Evolutionary conservation across 92 coral and sea anemone species (phyloP).

Genomic region (Parazoanthus atlanticus): DNA sequence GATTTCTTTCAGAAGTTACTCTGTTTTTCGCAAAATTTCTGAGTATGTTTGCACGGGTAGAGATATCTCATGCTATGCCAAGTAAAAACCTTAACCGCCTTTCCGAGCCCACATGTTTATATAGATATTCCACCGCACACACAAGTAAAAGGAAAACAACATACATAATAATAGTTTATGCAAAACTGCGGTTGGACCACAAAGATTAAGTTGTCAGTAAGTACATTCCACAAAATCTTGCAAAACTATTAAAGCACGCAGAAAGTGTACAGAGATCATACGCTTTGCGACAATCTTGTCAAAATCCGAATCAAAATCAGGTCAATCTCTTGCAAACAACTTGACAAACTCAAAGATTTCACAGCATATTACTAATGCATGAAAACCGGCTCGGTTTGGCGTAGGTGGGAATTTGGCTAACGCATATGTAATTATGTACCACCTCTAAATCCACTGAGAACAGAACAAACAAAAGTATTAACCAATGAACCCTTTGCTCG

Average conservation of each 20-base stretch:
- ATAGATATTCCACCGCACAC: too few species aligned
- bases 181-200: not conserved
- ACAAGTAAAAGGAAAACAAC: not conserved
- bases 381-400: constrained; percentile 1
- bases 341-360: not conserved
- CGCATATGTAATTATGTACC: constrained; percentile 13
- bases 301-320: too few species aligned
- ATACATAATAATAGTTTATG: not conserved
- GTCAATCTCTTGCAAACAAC: not conserved
- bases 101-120: not conserved
- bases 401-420: not conserved
- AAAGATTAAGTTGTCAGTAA: not conserved
- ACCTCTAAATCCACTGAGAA: not conserved
- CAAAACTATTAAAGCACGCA: not conserved
- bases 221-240: not conserved
- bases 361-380: constrained; percentile 38
- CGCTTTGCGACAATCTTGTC: not conserved
- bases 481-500: not conserved
- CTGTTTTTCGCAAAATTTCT: not conserved
- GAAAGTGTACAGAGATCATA: not conserved
- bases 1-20: not conserved
- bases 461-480: not conserved
- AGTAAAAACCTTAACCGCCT: not conserved
- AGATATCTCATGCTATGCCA: too few species aligned
- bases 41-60: too few species aligned